These are phyloP conservation scores for Entomyzon cyanotis DNA, from an alignment of 2,113 vertebrate species.

Conservation along the genomic window DNA sequence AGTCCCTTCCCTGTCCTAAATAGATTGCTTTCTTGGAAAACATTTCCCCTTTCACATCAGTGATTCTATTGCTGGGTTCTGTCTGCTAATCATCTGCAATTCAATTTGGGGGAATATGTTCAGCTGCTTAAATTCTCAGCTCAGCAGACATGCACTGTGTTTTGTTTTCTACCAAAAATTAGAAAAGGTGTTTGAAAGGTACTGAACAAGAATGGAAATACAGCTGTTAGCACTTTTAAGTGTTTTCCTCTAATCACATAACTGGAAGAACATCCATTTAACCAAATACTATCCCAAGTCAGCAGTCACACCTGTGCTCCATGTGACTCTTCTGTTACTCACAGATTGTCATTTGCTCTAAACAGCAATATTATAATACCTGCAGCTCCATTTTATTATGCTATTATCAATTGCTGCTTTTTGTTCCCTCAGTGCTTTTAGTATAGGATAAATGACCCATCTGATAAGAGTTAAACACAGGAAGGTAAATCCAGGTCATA, in stretches of 20 bases:
- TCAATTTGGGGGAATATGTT: not conserved
- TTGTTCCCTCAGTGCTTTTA: not conserved
- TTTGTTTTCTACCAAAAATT: not conserved
- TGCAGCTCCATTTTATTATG: not conserved
- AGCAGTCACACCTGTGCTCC: not conserved
- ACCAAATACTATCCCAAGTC: not conserved
- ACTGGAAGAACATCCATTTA: not conserved
- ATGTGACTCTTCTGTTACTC: not conserved
- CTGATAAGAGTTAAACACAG: not conserved
- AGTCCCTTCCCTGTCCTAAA: not conserved
- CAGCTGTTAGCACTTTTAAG: not conserved
- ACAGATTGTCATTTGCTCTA: not conserved
- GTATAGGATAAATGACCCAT: not conserved
- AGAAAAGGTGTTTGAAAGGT: not conserved
- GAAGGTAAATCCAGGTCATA: not conserved
- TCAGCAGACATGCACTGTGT: not conserved
- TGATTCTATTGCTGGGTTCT: not conserved
- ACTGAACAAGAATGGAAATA: not conserved
- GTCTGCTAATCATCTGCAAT: not conserved
- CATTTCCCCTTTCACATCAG: not conserved
- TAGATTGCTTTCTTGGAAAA: not conserved
- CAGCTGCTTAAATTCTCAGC: not conserved
- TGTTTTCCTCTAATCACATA: not conserved
- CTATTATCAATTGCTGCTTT: not conserved
- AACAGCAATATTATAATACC: not conserved